Evolutionary conservation across 2,113 vertebrate species (phyloP).

Genomic region (Mungos mungo): DNA sequence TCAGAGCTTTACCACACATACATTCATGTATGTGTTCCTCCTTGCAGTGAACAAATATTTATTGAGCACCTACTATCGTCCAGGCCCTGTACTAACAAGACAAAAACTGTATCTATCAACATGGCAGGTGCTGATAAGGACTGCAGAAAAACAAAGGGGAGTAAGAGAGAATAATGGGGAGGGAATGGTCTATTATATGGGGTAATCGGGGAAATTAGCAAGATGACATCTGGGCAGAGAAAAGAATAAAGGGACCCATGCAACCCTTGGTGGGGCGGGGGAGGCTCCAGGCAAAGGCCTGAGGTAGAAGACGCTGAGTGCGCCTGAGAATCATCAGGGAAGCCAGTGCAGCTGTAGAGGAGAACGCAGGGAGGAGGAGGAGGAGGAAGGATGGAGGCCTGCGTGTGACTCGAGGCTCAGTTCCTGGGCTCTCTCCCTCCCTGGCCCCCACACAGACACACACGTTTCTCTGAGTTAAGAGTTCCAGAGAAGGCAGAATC

Average conservation of each 20-base stretch:
- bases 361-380: no score
- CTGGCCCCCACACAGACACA: background rate
- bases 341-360: background rate
- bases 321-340: fast-evolving
- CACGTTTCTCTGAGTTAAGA: background rate
- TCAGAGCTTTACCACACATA: background rate
- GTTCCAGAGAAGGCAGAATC: background rate
- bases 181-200: fast-evolving
- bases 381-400: fast-evolving
- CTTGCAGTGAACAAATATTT: background rate
- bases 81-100: background rate
- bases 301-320: background rate
- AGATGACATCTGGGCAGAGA: background rate
- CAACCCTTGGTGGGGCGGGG: background rate
- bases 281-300: background rate
- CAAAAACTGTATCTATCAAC: background rate
- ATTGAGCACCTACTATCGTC: background rate
- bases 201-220: background rate
- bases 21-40: background rate
- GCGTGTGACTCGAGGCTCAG: background rate
- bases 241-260: background rate
- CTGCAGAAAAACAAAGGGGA: background rate
- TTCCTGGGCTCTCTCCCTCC: no score
- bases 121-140: background rate
- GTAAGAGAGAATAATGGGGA: background rate